These are phyloP conservation scores for Caerostris extrusa DNA, from an alignment of 1,140 invertebrate species.

Conservation along the genomic window DNA sequence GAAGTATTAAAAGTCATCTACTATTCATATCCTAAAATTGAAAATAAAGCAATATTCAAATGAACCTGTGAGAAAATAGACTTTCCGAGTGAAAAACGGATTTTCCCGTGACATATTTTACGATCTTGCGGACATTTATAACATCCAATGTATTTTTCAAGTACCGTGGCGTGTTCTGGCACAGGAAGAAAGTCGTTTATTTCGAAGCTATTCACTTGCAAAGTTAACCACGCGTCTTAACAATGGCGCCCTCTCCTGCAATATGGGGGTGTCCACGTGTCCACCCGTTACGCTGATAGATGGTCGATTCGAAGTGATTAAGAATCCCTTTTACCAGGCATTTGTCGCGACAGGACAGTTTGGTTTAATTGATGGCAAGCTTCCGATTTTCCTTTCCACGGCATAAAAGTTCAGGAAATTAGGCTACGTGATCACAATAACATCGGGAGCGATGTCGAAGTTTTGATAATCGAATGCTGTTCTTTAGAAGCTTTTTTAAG, in stretches of 20 bases:
- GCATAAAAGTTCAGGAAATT: conserved; percentile 17
- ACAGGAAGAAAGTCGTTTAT: conserved; percentile 52
- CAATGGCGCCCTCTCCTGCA: not conserved
- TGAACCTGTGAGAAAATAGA: not conserved
- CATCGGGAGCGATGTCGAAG: not conserved
- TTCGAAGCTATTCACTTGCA: conserved; percentile 29
- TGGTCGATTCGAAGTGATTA: not conserved
- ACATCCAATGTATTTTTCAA: conserved; percentile 32
- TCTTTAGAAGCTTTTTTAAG: not conserved
- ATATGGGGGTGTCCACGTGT: not conserved
- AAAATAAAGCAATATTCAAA: not conserved
- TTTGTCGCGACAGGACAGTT: conserved; percentile 6
- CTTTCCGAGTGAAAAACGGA: not conserved
- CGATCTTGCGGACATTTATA: conserved; percentile 27
- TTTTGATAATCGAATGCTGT: not conserved
- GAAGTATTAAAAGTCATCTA: no score
- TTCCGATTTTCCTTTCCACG: conserved; percentile 34
- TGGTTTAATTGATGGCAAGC: conserved; percentile 51
- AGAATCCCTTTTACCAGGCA: not conserved
- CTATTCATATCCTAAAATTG: no score
- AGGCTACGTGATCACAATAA: conserved; percentile 41
- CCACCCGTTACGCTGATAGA: conserved; percentile 25
- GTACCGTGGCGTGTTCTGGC: conserved; percentile 33
- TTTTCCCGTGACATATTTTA: conserved; percentile 36
- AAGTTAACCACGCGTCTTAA: conserved; percentile 54